Base-by-base conservation (phyloP, 2,113 vertebrate species). In the Heterotis niloticus region DNA sequence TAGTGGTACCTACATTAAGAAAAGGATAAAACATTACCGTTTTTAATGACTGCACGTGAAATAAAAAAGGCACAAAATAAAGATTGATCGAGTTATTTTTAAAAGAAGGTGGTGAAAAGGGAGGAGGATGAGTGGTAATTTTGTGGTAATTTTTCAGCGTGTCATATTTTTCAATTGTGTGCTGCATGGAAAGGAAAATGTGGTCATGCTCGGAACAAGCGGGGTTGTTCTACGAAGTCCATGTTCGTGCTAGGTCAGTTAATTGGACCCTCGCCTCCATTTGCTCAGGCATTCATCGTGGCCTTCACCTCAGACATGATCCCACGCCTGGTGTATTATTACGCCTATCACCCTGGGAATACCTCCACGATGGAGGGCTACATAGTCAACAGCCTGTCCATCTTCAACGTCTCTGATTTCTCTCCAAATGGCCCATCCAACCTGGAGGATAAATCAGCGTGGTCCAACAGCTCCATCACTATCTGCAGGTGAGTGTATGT, bases 291-390 rank as follows among this genome's bases (percentile, higher is more conserved):
- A 13, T 96, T 98, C 80, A 99, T 99, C 79, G 96, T 99, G 76
- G 94, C 98, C 0, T 99, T 98, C 90, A 99, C 98, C 0, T 99
- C 98, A 2, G 97, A 99, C 84, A 99, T 98, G 93, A 96, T 99
- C 79, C 97, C 96, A 66, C 96, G 97, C 51, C 90, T 98, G 26
- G 97, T 99, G 74, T 99, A 96, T 87, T 94, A 94, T 84, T 98
- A 98, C 0, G 93, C 93, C 70, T 95, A 98, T 81, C 89, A 84
- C 16, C 80, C 80, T 0, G 73, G 88, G 0, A 1, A 24, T 0
- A 51, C 62, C 0, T 1, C 62, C 66, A 62, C 91, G 0, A 92
- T 95, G 92, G 83, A 13, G 60, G 94, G 94, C 52, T 96, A 95
- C 65, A 91, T 96, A 71, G 93, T 89, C 74, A 91, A 93, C 82